phyloP scores from a whole-genome alignment of 2,888 invertebrate genomes.

The Scaptomyza cyrtandrae region DNA sequence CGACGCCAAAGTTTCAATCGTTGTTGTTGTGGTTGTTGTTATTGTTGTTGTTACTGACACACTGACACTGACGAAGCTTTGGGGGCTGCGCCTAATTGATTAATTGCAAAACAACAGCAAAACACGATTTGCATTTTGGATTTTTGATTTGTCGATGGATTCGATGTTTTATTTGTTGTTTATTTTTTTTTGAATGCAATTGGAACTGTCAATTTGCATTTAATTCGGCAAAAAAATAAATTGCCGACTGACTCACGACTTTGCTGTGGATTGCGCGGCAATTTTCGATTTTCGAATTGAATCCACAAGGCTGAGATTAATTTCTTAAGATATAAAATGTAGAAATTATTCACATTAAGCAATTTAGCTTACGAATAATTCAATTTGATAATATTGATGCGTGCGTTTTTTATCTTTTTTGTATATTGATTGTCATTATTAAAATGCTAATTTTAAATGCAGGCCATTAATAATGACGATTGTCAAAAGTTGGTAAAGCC shows the following conservation, averaged over 20 bases:
- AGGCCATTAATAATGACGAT: conserved; percentile 58
- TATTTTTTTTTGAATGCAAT: conserved; percentile 69
- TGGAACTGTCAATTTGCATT: conserved; percentile 79
- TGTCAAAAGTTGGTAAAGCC: conserved; percentile 23
- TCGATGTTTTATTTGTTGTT: conserved; percentile 12
- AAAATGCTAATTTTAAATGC: conserved; percentile 58
- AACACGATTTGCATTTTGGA: conserved; percentile 77
- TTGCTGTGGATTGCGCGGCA: conserved; percentile 41
- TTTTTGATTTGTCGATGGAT: conserved; percentile 56
- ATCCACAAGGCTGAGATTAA: conserved; percentile 54
- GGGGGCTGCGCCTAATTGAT: conserved; percentile 75
- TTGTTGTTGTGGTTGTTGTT: conserved; percentile 5
- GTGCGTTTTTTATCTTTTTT: conserved; percentile 2
- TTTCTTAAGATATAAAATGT: conserved; percentile 31
- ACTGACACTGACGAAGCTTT: conserved; percentile 74
- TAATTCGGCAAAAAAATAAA: conserved; percentile 76
- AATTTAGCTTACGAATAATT: conserved; percentile 24
- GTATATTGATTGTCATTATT: conserved; percentile 37
- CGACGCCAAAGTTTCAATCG: conserved; percentile 34
- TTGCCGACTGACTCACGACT: conserved; percentile 76
- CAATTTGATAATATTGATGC: conserved; percentile 41
- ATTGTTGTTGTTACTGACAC: conserved; percentile 47
- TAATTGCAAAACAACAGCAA: conserved; percentile 74
- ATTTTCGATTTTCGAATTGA: conserved; percentile 51
- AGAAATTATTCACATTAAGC: conserved; percentile 39